Conservation (phyloP, 2,888 invertebrate genomes). For the Zelleria hepariella region DNA sequence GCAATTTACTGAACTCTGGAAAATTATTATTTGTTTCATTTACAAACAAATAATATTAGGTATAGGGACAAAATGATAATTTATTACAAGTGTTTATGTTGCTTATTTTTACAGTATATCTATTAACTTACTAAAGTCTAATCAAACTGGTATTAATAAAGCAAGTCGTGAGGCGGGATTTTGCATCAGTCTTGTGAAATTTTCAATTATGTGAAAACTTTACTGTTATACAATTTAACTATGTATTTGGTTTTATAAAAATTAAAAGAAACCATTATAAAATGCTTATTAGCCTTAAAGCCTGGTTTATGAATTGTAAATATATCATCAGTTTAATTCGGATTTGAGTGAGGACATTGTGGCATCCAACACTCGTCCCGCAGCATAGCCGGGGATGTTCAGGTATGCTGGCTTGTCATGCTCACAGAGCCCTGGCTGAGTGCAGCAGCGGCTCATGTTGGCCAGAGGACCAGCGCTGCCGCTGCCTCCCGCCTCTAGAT, state of each 20-base stretch:
- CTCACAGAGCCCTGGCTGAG: slow-evolving; percentile 63
- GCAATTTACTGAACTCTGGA: not conserved
- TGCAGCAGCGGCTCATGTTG: slow-evolving; percentile 52
- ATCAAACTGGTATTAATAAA: slow-evolving; percentile 71
- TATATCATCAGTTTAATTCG: slow-evolving; percentile 58
- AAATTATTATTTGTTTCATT: not conserved
- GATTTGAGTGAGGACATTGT: slow-evolving; percentile 63
- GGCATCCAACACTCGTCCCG: slow-evolving; percentile 59
- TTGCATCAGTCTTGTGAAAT: slow-evolving; percentile 73
- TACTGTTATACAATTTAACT: slow-evolving; percentile 6
- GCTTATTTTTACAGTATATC: slow-evolving; percentile 17
- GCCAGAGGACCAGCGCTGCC: slow-evolving; percentile 23
- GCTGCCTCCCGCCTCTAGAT: slow-evolving; percentile 41
- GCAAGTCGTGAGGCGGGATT: slow-evolving; percentile 73
- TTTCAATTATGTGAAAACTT: slow-evolving; percentile 58
- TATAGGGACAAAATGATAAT: not conserved
- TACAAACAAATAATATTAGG: not conserved
- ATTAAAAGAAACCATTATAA: slow-evolving; percentile 4
- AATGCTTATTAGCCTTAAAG: slow-evolving; percentile 2
- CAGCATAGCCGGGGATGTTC: slow-evolving; percentile 65
- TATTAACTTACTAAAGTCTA: slow-evolving; percentile 62
- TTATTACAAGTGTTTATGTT: not conserved
- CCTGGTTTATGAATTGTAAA: slow-evolving; percentile 7
- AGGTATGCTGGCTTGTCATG: slow-evolving; percentile 69
- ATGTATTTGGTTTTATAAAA: slow-evolving; percentile 8